phyloP scores from a whole-genome alignment of 23 tunicate genomes.

The Clavelina lepadiformis region DNA sequence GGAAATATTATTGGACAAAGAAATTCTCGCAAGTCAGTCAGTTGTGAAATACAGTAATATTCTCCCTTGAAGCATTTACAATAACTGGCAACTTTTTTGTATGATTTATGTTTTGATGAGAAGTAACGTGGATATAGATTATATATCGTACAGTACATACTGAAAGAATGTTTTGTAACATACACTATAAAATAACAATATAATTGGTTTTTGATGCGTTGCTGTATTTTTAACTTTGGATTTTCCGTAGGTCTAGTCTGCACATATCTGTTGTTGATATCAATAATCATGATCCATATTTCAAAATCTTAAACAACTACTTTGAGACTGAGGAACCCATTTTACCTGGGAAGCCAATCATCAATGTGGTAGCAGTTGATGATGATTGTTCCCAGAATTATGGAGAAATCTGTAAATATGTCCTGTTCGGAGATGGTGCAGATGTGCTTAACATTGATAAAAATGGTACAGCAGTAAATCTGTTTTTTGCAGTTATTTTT shows the following conservation, averaged over 20 bases:
- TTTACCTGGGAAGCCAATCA: conserved; percentile 11
- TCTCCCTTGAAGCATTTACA: background rate
- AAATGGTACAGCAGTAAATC: no score
- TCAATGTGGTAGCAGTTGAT: conserved; percentile 35
- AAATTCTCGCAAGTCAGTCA: conserved; percentile 26
- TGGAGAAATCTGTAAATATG: conserved; percentile 26
- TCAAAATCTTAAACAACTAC: conserved; percentile 2
- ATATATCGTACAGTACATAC: background rate
- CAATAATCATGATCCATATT: conserved; percentile 31
- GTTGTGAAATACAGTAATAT: no score
- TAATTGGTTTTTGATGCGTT: no score
- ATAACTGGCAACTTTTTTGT: background rate
- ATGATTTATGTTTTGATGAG: background rate
- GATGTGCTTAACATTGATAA: no score
- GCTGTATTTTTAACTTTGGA: background rate
- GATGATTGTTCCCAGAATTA: conserved; percentile 24
- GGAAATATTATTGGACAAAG: conserved; percentile 14
- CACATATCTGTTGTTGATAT: conserved; percentile 8
- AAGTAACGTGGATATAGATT: background rate
- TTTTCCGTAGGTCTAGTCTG: conserved; percentile 17
- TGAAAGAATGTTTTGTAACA: no score
- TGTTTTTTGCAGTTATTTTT: no score
- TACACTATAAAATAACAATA: no score
- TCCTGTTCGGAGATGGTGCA: no score
- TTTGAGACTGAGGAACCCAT: conserved; percentile 23